Evolutionary conservation across 2,113 vertebrate genomes (phyloP).

Genomic region (Ctenomys sociabilis): DNA sequence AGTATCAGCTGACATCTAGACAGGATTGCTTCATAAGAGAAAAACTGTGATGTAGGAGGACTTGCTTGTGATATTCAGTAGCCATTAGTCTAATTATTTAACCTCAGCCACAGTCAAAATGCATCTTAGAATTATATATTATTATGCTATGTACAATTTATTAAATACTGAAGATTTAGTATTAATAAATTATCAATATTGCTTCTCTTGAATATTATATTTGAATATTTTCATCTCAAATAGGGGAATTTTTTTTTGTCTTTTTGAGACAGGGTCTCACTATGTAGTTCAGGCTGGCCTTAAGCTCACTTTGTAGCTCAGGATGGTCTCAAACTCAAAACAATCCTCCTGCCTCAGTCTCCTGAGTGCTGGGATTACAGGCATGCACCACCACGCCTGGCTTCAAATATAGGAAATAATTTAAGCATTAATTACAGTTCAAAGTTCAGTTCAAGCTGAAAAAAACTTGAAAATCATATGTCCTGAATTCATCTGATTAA

Average conservation of each 20-base stretch:
- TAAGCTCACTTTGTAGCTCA: no score
- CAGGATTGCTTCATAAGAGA: background rate
- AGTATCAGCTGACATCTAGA: background rate
- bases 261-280: no score
- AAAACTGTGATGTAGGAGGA: background rate
- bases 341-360: no score
- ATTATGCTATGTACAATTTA: background rate
- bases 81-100: background rate
- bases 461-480: background rate
- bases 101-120: background rate
- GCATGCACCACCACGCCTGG: no score
- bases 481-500: background rate
- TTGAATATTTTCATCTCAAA: background rate
- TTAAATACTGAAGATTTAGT: background rate
- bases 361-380: no score
- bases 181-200: background rate
- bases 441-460: background rate
- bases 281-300: no score
- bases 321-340: no score
- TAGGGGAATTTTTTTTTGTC: no score
- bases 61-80: background rate
- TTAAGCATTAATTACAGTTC: background rate
- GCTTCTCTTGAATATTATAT: background rate
- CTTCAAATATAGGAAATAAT: background rate
- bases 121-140: background rate